These are phyloP conservation scores for Carcina quercana DNA, from an alignment of 2,888 invertebrate species.

Conservation along the genomic window DNA sequence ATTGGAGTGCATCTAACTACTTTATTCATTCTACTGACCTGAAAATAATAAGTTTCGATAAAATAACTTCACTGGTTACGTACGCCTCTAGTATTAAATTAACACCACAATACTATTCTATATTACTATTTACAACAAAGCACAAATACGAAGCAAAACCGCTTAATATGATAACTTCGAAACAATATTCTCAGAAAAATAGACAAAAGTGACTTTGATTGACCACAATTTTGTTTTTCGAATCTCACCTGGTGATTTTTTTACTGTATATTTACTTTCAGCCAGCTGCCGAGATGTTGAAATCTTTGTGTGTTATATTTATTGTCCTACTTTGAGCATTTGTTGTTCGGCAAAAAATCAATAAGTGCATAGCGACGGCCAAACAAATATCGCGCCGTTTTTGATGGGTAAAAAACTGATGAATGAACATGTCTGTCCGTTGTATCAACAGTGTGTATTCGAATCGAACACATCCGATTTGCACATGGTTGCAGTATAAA, in stretches of 20 bases:
- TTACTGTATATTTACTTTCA: conserved; percentile 11
- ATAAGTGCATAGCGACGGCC: conserved; percentile 44
- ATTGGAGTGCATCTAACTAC: too few relatives aligned
- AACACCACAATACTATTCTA: too few relatives aligned
- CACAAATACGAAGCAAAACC: conserved; percentile 16
- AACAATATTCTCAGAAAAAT: conserved; percentile 30
- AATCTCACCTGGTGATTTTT: conserved; percentile 31
- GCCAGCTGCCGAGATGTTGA: conserved; percentile 18
- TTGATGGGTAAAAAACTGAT: too few relatives aligned
- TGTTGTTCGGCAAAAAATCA: conserved; percentile 35
- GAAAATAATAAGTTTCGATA: too few relatives aligned
- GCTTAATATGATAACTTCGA: conserved; percentile 22
- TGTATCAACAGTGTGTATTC: too few relatives aligned
- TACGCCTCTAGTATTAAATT: background rate
- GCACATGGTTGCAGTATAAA: too few relatives aligned
- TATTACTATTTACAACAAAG: too few relatives aligned
- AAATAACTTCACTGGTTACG: background rate
- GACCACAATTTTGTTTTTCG: conserved; percentile 34
- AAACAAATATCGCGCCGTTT: conserved; percentile 55
- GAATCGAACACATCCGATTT: too few relatives aligned
- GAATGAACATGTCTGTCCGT: background rate
- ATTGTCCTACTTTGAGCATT: conserved; percentile 8
- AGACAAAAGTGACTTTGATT: conserved; percentile 30
- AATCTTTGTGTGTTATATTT: background rate
- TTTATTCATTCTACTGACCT: too few relatives aligned